Conservation (phyloP, 2,888 invertebrate genomes). For the Lithophane semibrunnea region DNA sequence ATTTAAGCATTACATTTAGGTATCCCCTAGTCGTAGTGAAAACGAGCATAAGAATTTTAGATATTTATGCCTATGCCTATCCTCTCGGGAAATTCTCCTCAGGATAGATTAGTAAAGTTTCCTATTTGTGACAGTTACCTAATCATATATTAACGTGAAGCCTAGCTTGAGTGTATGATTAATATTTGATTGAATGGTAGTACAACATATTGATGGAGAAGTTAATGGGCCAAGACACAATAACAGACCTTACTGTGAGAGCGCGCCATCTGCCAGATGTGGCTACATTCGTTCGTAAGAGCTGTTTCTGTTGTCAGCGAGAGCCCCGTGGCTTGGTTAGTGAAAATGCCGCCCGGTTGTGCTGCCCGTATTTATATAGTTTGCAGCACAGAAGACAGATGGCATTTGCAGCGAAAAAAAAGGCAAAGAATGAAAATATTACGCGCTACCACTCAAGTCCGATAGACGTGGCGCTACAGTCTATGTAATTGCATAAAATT, state of each 20-base stretch:
- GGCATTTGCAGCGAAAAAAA: slow-evolving; percentile 39
- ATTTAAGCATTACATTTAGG: not conserved
- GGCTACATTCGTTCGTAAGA: not conserved
- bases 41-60: not conserved
- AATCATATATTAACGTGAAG: slow-evolving; percentile 14
- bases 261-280: slow-evolving; percentile 47
- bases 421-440: not conserved
- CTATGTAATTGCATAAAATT: too few species aligned
- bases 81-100: slow-evolving; percentile 1
- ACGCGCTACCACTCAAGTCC: too few species aligned
- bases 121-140: slow-evolving; percentile 40
- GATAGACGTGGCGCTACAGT: too few species aligned
- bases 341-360: too few species aligned
- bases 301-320: not conserved
- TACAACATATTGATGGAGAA: not conserved
- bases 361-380: not conserved
- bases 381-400: slow-evolving; percentile 42
- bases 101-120: slow-evolving; percentile 20
- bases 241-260: not conserved
- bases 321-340: not conserved
- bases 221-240: not conserved
- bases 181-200: slow-evolving; percentile 20
- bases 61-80: not conserved
- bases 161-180: slow-evolving; percentile 12
- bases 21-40: not conserved